These are phyloP conservation scores for Microdon myrmicae DNA, from an alignment of 2,888 invertebrate genomes.

Conservation along the genomic window DNA sequence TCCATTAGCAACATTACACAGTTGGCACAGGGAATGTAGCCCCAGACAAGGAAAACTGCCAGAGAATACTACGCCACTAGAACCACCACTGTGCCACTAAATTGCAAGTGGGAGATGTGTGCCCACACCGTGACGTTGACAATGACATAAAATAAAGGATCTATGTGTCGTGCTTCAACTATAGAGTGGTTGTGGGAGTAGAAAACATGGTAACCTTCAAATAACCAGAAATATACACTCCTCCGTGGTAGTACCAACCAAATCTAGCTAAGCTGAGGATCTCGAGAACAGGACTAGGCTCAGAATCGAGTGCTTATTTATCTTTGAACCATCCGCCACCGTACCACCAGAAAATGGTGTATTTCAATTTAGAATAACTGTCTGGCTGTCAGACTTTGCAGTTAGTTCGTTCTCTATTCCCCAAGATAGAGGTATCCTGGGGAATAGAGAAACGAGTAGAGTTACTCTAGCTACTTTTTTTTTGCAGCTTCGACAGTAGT, in stretches of 20 bases:
- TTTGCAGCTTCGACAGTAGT: background rate
- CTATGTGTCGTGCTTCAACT: slow-evolving; percentile 13
- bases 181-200: slow-evolving; percentile 20
- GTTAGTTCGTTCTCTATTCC: slow-evolving; percentile 6
- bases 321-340: slow-evolving; percentile 30
- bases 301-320: slow-evolving; percentile 45
- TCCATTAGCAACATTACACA: slow-evolving; percentile 53
- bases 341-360: slow-evolving; percentile 35
- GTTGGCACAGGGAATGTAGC: slow-evolving; percentile 47
- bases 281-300: slow-evolving; percentile 33
- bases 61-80: no score
- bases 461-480: background rate
- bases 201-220: slow-evolving; percentile 38
- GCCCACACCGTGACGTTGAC: slow-evolving; percentile 48
- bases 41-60: no score
- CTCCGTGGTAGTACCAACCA: slow-evolving; percentile 12
- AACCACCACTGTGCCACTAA: slow-evolving; percentile 17
- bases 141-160: slow-evolving; percentile 51
- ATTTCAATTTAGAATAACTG: slow-evolving; percentile 46
- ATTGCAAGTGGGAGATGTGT: slow-evolving; percentile 43
- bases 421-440: no score
- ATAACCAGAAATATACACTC: slow-evolving; percentile 18
- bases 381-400: slow-evolving; percentile 35
- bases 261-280: background rate
- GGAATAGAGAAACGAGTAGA: no score